These are phyloP conservation scores for Cerastis rubricosa DNA, from an alignment of 2,888 invertebrate species.

Conservation along the genomic window DNA sequence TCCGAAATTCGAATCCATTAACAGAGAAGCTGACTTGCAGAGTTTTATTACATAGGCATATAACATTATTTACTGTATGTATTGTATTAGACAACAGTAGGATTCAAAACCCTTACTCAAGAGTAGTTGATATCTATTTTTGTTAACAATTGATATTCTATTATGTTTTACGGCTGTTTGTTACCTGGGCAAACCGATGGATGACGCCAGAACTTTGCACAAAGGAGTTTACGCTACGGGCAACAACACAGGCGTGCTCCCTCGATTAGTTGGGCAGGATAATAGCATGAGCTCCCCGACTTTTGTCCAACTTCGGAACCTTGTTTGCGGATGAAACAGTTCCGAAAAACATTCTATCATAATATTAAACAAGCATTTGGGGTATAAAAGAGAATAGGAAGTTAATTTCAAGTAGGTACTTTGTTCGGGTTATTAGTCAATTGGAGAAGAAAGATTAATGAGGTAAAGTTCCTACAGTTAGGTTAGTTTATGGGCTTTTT, in stretches of 20 bases:
- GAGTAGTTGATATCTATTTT: background rate
- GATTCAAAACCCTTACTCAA: background rate
- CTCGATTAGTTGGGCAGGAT: conserved; percentile 57
- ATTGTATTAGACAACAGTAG: background rate
- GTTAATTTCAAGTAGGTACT: conserved; percentile 10
- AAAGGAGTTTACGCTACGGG: conserved; percentile 54
- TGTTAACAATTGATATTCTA: conserved; percentile 20
- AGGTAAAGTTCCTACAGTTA: background rate
- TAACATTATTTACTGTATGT: background rate
- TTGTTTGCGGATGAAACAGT: conserved; percentile 48
- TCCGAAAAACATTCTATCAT: conserved; percentile 38
- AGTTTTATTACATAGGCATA: background rate
- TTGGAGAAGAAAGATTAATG: background rate
- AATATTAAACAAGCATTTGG: conserved; percentile 37
- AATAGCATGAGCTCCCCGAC: conserved; percentile 54
- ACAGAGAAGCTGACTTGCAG: background rate
- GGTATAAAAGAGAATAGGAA: background rate
- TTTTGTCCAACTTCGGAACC: conserved; percentile 49
- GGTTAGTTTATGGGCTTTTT: background rate
- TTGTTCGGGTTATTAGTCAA: conserved; percentile 7
- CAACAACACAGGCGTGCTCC: conserved; percentile 45
- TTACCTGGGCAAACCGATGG: conserved; percentile 38
- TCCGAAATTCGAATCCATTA: background rate
- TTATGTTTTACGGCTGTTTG: conserved; percentile 46
- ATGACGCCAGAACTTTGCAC: conserved; percentile 52